Evolutionary conservation across 2,888 invertebrate species (phyloP), one percentile per base, ranked within the genome.

Genomic region (Junonia oenone): DNA sequence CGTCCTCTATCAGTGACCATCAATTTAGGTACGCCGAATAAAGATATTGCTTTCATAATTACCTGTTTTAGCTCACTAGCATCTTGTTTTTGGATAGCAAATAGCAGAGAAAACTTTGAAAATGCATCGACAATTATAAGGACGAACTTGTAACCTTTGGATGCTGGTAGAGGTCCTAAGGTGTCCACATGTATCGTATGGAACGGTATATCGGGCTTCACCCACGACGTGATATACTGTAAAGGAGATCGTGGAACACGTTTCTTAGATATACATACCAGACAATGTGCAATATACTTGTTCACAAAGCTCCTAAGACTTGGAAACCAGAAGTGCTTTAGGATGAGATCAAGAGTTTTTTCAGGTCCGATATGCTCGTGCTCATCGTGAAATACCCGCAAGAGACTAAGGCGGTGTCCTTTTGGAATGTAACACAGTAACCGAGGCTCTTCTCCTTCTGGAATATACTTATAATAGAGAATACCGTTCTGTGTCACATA

Each of bases 371-470:
- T 45, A 15, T 58, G 58, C 1, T 51, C 48, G 29, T 61, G 61
- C 13, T 58, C 56, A 33, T 61, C 61, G 51, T 70, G 68, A 49
- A 70, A 72, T 0, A 68, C 43, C 0, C 68, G 17, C 2, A 71
- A 40, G 0, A 69, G 15, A 22, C 71, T 71, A 0, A 72, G 52
- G 1, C 71, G 31, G 45, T 66, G 59, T 0, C 67, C 69, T 22
- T 64, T 72, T 0, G 72, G 69, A 0, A 71, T 55, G 14, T 48
- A 71, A 47, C 68, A 69, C 0, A 69, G 33, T 0, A 64, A 22
- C 0, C 65, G 35, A 0, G 66, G 0, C 0, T 65, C 38, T 35
- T 67, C 67, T 0, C 68, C 71, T 0, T 54, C 45, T 5, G 26
- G 6, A 5, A 6, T 26, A 26, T 26, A 26, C 6, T 26, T 26